Evolutionary conservation across 2,797 vertebrate species (phyloP).

Genomic region (Eremophila alpestris): DNA sequence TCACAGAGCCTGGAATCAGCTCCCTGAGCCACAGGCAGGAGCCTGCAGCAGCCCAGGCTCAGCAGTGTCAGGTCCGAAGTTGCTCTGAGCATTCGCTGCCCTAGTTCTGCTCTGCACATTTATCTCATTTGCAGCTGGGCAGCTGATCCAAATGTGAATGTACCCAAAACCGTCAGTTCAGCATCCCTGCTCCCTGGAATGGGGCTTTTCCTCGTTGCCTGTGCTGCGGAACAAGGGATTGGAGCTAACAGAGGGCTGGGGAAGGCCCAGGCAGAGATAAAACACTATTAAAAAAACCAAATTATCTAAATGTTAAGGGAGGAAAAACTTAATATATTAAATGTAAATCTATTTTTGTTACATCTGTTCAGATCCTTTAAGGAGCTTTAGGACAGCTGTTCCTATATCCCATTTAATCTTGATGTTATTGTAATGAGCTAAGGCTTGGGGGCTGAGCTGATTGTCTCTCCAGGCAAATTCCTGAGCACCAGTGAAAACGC

Average conservation of each 20-base stretch:
- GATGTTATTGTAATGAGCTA: constrained; percentile 66
- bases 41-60: neutral
- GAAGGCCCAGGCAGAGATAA: neutral
- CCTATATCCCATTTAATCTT: constrained; percentile 64
- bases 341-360: constrained; percentile 68
- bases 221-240: neutral
- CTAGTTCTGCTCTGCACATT: constrained; percentile 6
- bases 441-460: constrained; percentile 30
- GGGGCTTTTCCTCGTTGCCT: neutral
- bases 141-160: neutral
- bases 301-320: constrained; percentile 37
- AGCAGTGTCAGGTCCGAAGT: neutral
- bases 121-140: neutral
- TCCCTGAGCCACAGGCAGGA: neutral
- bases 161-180: neutral
- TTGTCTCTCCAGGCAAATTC: constrained; percentile 37
- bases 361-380: constrained; percentile 66
- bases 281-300: neutral
- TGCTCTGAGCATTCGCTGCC: constrained; percentile 19
- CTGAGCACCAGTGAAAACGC: neutral
- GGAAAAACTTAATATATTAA: constrained; percentile 61
- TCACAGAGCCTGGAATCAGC: neutral
- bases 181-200: neutral
- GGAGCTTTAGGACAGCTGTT: constrained; percentile 70
- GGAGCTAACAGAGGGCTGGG: neutral